These are phyloP conservation scores for Subacronicta megacephala DNA, from an alignment of 2,888 invertebrate genomes.

Conservation along the genomic window DNA sequence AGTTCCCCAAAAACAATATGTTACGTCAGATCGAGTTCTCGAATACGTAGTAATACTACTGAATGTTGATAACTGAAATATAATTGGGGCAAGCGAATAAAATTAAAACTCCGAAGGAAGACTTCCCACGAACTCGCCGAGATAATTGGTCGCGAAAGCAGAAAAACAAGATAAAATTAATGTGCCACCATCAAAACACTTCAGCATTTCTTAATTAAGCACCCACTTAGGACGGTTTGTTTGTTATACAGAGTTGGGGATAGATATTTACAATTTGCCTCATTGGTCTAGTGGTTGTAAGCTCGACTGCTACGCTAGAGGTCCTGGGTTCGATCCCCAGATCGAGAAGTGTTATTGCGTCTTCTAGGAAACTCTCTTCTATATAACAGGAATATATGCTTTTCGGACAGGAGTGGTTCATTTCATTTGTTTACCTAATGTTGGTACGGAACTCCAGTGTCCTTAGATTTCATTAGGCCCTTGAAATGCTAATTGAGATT, in stretches of 20 bases:
- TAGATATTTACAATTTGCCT: no score
- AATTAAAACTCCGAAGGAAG: conserved; percentile 75
- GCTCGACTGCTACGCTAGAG: no score
- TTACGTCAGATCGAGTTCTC: conserved; percentile 48
- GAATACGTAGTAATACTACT: conserved; percentile 60
- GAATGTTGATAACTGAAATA: conserved; percentile 66
- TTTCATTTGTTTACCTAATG: no score
- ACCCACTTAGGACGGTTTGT: conserved; percentile 74
- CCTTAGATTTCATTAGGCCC: no score
- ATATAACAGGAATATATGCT: no score
- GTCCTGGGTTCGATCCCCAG: no score
- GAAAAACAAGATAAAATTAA: conserved; percentile 85
- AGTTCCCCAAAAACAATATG: conserved; percentile 13
- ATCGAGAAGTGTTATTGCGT: no score
- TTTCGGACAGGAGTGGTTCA: no score
- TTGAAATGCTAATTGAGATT: no score
- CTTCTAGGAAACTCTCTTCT: no score
- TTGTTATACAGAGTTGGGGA: conserved; percentile 58
- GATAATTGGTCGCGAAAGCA: conserved; percentile 81
- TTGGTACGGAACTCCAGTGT: no score
- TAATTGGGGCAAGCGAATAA: conserved; percentile 72
- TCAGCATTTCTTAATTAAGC: conserved; percentile 81
- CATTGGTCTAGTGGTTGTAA: no score
- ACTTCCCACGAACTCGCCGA: conserved; percentile 65
- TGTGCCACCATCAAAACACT: conserved; percentile 83